Percentiles rank a stretch among this genome's conserved stretches.
Evolutionary conservation across 2,888 invertebrate genomes (phyloP).

Genomic region (Venusia cambrica): DNA sequence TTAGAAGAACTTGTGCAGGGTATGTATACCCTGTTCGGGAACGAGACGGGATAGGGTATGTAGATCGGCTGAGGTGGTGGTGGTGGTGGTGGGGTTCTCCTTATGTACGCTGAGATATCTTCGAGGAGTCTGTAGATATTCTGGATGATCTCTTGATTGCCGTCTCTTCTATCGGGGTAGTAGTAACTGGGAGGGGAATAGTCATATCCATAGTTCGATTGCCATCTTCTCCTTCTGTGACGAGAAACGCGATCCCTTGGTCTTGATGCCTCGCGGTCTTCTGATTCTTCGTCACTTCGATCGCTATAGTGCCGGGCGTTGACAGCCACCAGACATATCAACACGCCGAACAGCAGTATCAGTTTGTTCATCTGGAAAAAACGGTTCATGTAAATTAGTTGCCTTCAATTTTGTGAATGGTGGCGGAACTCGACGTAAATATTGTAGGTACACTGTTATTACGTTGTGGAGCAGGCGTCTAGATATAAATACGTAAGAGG

Average conservation of each 20-base stretch:
- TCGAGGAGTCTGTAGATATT: slow-evolving; percentile 54
- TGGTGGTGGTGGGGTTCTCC: slow-evolving; percentile 41
- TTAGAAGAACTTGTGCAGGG: slow-evolving; percentile 36
- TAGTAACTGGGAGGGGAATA: slow-evolving; percentile 43
- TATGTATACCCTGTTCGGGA: slow-evolving; percentile 41
- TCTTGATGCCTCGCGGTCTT: slow-evolving; percentile 31
- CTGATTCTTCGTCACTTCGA: slow-evolving; percentile 35
- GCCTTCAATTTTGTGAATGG: slow-evolving; percentile 18
- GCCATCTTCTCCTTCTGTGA: slow-evolving; percentile 53
- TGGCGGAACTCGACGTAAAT: slow-evolving; percentile 6
- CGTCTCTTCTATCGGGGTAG: slow-evolving; percentile 50
- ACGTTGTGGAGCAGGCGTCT: too few relatives aligned
- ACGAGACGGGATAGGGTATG: slow-evolving; percentile 56
- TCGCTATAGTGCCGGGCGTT: slow-evolving; percentile 45
- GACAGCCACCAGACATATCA: slow-evolving; percentile 43
- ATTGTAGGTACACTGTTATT: background rate
- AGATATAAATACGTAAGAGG: too few relatives aligned
- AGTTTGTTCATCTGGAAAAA: slow-evolving; percentile 59
- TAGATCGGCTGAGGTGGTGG: slow-evolving; percentile 58
- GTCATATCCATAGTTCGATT: slow-evolving; percentile 51
- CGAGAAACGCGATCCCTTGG: slow-evolving; percentile 39
- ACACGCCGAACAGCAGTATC: slow-evolving; percentile 38
- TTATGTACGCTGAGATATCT: slow-evolving; percentile 50
- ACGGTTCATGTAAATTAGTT: slow-evolving; percentile 28
- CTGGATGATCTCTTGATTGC: slow-evolving; percentile 47